phyloP scores from a whole-genome alignment of 2,113 vertebrate genomes.

The Sarotherodon lohbergeri region DNA sequence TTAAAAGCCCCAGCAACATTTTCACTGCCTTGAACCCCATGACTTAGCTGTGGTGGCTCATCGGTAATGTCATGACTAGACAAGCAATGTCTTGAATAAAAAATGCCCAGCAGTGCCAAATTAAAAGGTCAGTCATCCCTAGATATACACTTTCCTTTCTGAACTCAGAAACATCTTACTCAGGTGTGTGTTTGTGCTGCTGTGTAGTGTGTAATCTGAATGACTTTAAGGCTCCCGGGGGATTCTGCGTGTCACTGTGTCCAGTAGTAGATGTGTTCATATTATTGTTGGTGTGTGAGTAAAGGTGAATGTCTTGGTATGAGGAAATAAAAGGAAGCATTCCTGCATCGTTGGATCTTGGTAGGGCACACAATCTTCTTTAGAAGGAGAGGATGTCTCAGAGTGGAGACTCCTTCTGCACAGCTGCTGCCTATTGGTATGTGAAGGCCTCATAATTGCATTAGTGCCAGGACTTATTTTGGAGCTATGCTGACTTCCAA shows the following conservation, averaged over 20 bases:
- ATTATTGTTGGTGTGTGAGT: neutral
- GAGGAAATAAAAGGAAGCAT: neutral
- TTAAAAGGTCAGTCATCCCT: slow-evolving; percentile 32
- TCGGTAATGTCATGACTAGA: slow-evolving; percentile 28
- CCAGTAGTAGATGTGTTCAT: neutral
- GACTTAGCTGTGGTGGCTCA: neutral
- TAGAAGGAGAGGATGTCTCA: slow-evolving; percentile 10
- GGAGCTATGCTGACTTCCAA: slow-evolving; percentile 20
- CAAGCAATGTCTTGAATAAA: slow-evolving; percentile 12
- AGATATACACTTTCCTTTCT: neutral
- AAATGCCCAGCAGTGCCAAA: neutral
- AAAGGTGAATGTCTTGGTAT: neutral
- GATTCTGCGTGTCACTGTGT: neutral
- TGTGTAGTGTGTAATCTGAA: neutral
- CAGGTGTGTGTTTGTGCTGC: slow-evolving; percentile 16
- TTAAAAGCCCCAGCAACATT: neutral
- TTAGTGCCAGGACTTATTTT: slow-evolving; percentile 38
- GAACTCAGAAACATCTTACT: neutral
- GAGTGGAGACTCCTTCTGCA: slow-evolving; percentile 4
- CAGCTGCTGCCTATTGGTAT: slow-evolving; percentile 33
- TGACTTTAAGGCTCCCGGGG: neutral
- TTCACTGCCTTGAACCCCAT: neutral
- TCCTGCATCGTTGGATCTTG: neutral
- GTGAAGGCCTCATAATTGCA: slow-evolving; percentile 54
- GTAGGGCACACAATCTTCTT: slow-evolving; percentile 20